Base-by-base conservation (phyloP, 2,113 vertebrate species). In the Barbus barbus region DNA sequence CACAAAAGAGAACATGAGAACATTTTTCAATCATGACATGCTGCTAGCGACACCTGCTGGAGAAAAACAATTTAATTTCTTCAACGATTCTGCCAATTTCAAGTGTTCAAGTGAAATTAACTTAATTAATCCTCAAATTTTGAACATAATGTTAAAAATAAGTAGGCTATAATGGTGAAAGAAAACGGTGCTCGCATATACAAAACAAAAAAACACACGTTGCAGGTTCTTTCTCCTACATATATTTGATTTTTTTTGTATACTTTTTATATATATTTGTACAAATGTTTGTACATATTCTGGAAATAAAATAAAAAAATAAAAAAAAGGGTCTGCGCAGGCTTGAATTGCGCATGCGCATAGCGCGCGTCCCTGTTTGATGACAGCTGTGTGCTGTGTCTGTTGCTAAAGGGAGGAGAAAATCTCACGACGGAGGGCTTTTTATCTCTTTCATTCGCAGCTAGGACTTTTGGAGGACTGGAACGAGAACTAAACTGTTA, bases 341-440 rank as follows among this genome's bases (percentile, higher is more conserved):
- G 36, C 26, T 18, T 14, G 78, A 31, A 56, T 1, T 56, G 65
- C 79, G 79, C 79, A 71, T 71, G 79, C 79, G 79, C 28, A 2
- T 4, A 6, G 28, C 31, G 46, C 63, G 65, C 65, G 79, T 81
- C 79, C 65, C 79, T 13, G 79, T 81, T 81, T 81, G 79, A 81
- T 81, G 79, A 81, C 79, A 81, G 79, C 65, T 38, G 79, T 81
- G 46, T 28, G 63, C 79, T 81, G 58, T 81, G 79, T 28, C 65
- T 81, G 65, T 81, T 81, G 65, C 79, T 81, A 81, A 81, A 81
- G 79, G 79, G 79, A 81, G 79, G 79, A 56, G 79, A 81, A 81
- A 81, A 81, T 81, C 65, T 71, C 20, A 81, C 79, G 79, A 81
- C 79, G 65, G 79, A 81, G 79, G 63, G 22, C 31, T 82, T 81